A percentile compares a stretch with the other conserved stretches of the same genome.
phyloP scores from a whole-genome alignment of 2,888 invertebrate species.

The Watsonalla binaria region DNA sequence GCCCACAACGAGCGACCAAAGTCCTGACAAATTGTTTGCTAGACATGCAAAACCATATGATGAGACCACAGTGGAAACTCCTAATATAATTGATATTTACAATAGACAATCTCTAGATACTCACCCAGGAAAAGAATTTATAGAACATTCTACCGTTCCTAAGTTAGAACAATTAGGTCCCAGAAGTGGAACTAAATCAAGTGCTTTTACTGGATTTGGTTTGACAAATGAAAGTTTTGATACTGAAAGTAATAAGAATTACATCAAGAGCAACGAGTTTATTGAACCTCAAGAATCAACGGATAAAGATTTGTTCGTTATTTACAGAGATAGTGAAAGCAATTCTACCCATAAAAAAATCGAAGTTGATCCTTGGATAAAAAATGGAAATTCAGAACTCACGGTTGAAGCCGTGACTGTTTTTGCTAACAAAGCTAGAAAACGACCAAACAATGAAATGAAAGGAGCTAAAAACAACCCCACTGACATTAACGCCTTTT shows the following conservation, averaged over 20 bases:
- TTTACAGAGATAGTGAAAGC: conserved; percentile 49
- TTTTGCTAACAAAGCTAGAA: conserved; percentile 11
- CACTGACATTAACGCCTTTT: conserved; percentile 11
- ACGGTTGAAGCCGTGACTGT: conserved; percentile 21
- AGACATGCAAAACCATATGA: not conserved
- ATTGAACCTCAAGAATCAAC: conserved; percentile 24
- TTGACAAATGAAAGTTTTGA: conserved; percentile 15
- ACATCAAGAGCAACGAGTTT: conserved; percentile 13
- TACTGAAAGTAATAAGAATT: conserved; percentile 14
- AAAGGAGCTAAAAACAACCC: conserved; percentile 3
- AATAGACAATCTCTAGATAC: conserved; percentile 32
- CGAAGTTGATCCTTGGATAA: conserved; percentile 16
- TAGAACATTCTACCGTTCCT: not conserved
- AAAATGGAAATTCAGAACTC: conserved; percentile 20
- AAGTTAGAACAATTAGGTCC: conserved; percentile 2
- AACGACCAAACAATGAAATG: conserved; percentile 6
- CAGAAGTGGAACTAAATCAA: conserved; percentile 17
- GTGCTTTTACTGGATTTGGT: conserved; percentile 18
- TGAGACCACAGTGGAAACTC: conserved; percentile 11
- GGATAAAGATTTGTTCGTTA: conserved; percentile 52
- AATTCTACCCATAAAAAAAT: conserved; percentile 19
- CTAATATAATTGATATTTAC: conserved; percentile 44
- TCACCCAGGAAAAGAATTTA: conserved; percentile 15
- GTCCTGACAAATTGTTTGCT: not conserved
- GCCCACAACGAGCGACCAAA: conserved; percentile 6